Evolutionary conservation across 2,888 invertebrate genomes (phyloP).

Genomic region (Calameuta idolon): DNA sequence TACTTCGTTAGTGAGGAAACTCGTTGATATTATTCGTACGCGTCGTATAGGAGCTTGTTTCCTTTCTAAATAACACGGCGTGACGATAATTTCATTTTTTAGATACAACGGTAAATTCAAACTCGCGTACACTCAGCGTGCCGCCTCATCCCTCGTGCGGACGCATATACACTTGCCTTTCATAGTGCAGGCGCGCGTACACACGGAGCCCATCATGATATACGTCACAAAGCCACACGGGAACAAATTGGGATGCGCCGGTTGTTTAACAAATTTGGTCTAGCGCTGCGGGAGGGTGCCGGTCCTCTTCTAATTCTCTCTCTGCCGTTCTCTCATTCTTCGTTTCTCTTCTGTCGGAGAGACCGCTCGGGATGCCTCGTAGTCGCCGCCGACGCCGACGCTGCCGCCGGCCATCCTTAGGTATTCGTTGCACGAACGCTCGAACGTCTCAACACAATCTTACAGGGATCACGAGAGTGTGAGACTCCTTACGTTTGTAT

Average conservation of each 20-base stretch:
- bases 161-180: background rate
- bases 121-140: background rate
- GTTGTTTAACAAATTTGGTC: slow-evolving; percentile 54
- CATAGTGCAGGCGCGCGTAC: background rate
- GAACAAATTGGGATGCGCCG: slow-evolving; percentile 50
- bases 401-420: slow-evolving; percentile 30
- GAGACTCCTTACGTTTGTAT: slow-evolving; percentile 19
- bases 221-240: slow-evolving; percentile 18
- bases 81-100: background rate
- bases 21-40: background rate
- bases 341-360: slow-evolving; percentile 19
- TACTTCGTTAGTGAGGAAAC: background rate
- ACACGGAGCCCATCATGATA: background rate
- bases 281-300: slow-evolving; percentile 52
- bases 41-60: background rate
- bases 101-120: background rate
- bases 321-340: slow-evolving; percentile 17
- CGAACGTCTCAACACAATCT: slow-evolving; percentile 22
- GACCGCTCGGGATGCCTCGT: slow-evolving; percentile 24
- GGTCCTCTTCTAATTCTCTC: slow-evolving; percentile 32
- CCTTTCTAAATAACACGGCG: background rate
- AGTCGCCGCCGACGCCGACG: slow-evolving; percentile 21
- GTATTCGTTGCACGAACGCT: slow-evolving; percentile 46
- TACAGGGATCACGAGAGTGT: slow-evolving; percentile 26
- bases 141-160: background rate